Percentiles rank a stretch among this genome's conserved stretches.
Evolutionary conservation across 23 tunicate species (phyloP).

Genomic region (Styela plicata): DNA sequence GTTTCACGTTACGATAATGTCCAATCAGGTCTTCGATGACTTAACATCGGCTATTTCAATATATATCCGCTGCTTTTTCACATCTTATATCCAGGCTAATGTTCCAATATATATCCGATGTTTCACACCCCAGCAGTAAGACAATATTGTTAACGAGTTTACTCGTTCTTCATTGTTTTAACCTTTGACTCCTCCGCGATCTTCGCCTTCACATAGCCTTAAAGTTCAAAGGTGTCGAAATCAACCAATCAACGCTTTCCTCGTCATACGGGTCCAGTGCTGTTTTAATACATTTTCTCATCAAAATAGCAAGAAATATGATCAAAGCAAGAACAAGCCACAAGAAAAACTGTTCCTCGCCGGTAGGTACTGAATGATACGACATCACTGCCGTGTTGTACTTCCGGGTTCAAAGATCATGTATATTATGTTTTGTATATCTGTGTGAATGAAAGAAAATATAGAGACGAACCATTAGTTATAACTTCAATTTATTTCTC

Average conservation of each 20-base stretch:
- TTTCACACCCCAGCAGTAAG: too few species aligned
- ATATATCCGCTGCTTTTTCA: too few species aligned
- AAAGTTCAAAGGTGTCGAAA: slow-evolving; percentile 25
- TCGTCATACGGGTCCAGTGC: slow-evolving; percentile 29
- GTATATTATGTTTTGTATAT: not conserved
- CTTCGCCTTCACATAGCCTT: slow-evolving; percentile 23
- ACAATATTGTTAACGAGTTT: too few species aligned
- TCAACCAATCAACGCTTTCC: slow-evolving; percentile 29
- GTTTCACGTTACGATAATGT: too few species aligned
- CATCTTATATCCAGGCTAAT: too few species aligned
- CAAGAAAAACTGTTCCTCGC: slow-evolving; percentile 15
- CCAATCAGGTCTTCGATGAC: too few species aligned
- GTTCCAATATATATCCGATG: too few species aligned
- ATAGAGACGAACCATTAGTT: too few species aligned
- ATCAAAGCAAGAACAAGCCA: slow-evolving; percentile 16
- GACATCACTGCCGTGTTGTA: not conserved
- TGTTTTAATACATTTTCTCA: slow-evolving; percentile 17
- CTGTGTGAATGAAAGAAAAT: not conserved
- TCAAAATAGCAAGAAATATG: slow-evolving; percentile 10
- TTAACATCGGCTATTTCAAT: too few species aligned
- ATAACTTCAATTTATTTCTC: too few species aligned
- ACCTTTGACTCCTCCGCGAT: not conserved
- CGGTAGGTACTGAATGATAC: not conserved
- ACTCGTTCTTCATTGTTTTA: not conserved
- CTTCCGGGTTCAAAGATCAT: not conserved